A percentile compares a stretch with the other conserved stretches of the same genome.
These are phyloP conservation scores for Aurelia aurita complex sp. Pacific DNA, from an alignment of 30 jellyfish, hydroid and myxozoan genomes.

Conservation along the genomic window DNA sequence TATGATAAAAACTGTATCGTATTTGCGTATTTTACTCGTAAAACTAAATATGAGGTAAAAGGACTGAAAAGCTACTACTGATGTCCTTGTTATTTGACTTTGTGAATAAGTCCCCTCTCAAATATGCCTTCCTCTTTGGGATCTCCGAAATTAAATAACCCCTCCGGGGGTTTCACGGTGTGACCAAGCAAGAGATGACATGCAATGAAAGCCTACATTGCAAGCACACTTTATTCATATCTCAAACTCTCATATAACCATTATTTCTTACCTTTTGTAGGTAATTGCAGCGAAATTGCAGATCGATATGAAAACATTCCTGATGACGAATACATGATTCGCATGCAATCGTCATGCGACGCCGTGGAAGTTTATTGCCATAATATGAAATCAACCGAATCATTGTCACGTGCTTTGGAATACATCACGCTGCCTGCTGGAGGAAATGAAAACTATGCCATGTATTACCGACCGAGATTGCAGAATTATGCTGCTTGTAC, in stretches of 20 bases:
- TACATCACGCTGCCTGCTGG: constrained; percentile 83
- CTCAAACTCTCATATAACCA: neutral
- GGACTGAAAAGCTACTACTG: too few species aligned
- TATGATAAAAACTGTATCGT: too few species aligned
- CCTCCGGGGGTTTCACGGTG: too few species aligned
- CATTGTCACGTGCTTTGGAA: constrained; percentile 57
- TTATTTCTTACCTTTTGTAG: constrained; percentile 20
- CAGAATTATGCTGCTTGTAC: constrained; percentile 79
- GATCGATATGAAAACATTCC: constrained; percentile 64
- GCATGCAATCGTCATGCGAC: constrained; percentile 61
- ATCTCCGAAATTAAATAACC: too few species aligned
- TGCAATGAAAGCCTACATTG: neutral
- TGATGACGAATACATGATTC: constrained; percentile 89
- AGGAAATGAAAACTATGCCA: constrained; percentile 75
- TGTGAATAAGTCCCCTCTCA: too few species aligned
- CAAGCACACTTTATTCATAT: neutral
- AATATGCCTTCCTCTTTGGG: too few species aligned
- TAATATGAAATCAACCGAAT: constrained; percentile 76
- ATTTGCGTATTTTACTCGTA: too few species aligned
- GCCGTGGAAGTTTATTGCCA: constrained; percentile 74
- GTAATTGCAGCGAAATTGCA: constrained; percentile 76
- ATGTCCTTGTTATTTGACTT: too few species aligned
- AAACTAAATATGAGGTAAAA: too few species aligned
- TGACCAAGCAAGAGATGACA: too few species aligned
- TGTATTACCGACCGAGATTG: constrained; percentile 79